Evolutionary conservation across 2,797 vertebrate species (phyloP), one percentile per base, ranked within the genome.

Genomic region (Neosilurus mollespiculum): DNA sequence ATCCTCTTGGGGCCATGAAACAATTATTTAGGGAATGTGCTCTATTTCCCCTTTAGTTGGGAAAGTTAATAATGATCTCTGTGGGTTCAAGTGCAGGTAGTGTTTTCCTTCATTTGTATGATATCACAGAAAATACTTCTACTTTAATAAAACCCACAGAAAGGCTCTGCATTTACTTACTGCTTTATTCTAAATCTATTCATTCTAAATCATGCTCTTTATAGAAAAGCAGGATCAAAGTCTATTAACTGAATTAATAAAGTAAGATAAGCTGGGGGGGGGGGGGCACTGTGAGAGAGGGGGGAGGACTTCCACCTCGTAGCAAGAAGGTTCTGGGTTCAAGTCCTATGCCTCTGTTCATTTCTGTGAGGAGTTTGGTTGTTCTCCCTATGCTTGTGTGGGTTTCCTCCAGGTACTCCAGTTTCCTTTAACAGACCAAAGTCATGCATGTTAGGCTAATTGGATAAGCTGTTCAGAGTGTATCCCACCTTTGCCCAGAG

Each of bases 11-110:
- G 83, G 78, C 87, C 84, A 85, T 69, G 88, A 87, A 91, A 89
- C 88, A 90, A 91, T 92, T 88, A 88, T 91, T 92, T 89, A 88
- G 86, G 85, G 86, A 88, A 90, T 85, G 85, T 89, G 86, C 78
- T 83, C 88, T 85, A 85, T 86, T 90, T 85, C 67, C 4, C 9
- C 85, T 87, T 84, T 43, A 78, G 84, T 65, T 79, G 88, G 88
- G 90, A 89, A 89, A 90, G 69, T 79, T 90, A 87, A 84, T 93
- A 92, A 94, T 94, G 93, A 88, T 83, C 83, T 90, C 87, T 56
- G 66, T 65, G 71, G 88, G 85, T 84, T 90, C 67, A 83, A 84
- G 83, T 73, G 65, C 83, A 81, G 80, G 83, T 86, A 84, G 81
- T 53, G 54, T 26, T 16, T 69, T 69, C 53, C 81, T 82, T 62